Evolutionary conservation across 2,113 vertebrate species (phyloP).

Genomic region (Chinchilla lanigera): DNA sequence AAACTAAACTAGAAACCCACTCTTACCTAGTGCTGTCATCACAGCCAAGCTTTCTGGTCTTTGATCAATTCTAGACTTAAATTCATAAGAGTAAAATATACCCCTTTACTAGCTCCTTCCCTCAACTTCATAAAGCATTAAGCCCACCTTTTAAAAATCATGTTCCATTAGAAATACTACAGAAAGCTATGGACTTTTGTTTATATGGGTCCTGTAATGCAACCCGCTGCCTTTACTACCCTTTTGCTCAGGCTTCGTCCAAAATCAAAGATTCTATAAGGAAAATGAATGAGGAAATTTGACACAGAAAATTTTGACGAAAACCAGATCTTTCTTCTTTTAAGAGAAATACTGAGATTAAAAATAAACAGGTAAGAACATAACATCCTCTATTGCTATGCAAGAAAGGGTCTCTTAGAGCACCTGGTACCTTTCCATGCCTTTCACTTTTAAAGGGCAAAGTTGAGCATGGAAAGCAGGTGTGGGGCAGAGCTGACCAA

Average conservation of each 20-base stretch:
- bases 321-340: not conserved
- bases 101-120: not conserved
- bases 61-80: not conserved
- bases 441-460: not conserved
- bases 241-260: not conserved
- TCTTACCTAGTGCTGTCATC: not conserved
- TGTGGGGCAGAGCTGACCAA: too few species aligned
- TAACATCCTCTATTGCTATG: not conserved
- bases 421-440: not conserved
- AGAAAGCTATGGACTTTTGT: not conserved
- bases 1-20: not conserved
- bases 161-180: not conserved
- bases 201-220: not conserved
- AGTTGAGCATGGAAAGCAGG: not conserved
- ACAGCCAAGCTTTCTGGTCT: not conserved
- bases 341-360: not conserved
- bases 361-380: not conserved
- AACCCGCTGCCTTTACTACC: not conserved
- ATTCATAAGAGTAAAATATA: not conserved
- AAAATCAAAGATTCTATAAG: not conserved
- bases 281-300: constrained; percentile 12
- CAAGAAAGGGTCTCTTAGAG: not conserved
- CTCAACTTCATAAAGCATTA: not conserved
- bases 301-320: not conserved
- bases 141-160: not conserved